phyloP scores from a whole-genome alignment of 2,888 invertebrate genomes.

The Leucophenga montana region DNA sequence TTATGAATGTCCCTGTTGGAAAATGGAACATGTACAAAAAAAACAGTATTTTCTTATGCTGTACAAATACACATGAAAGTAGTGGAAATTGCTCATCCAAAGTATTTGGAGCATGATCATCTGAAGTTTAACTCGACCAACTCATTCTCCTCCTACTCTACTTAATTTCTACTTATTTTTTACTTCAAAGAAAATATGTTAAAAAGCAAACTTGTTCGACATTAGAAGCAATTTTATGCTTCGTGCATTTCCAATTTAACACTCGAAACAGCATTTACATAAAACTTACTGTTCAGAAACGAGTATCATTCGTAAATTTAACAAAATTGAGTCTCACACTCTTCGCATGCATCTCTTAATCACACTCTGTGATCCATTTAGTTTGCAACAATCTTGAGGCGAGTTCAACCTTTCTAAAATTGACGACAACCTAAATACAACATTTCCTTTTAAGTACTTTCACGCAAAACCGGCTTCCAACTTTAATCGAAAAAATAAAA shows the following conservation, averaged over 20 bases:
- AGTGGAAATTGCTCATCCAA: background rate
- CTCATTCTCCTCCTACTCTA: too few species aligned
- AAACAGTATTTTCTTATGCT: too few species aligned
- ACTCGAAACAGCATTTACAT: constrained; percentile 48
- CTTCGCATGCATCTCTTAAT: background rate
- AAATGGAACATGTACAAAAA: too few species aligned
- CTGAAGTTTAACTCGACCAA: too few species aligned
- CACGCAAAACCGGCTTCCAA: constrained; percentile 42
- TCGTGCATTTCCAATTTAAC: constrained; percentile 41
- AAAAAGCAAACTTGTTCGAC: constrained; percentile 36
- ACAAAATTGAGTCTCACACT: background rate
- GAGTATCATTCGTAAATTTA: too few species aligned
- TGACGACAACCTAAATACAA: constrained; percentile 28
- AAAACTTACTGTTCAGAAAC: constrained; percentile 29
- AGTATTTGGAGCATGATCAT: background rate
- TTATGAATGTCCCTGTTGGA: too few species aligned
- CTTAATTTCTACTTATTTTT: too few species aligned
- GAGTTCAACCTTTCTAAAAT: constrained; percentile 58
- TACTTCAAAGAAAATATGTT: background rate
- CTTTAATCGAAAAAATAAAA: constrained; percentile 20
- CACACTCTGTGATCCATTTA: constrained; percentile 32
- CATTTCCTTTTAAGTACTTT: constrained; percentile 54
- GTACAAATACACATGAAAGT: background rate
- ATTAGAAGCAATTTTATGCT: constrained; percentile 45
- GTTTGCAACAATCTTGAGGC: constrained; percentile 21